Percentiles rank a stretch among this genome's conserved stretches.
Evolutionary conservation across 1,140 invertebrate species (phyloP).

Genomic region (Diabrotica virgifera): DNA sequence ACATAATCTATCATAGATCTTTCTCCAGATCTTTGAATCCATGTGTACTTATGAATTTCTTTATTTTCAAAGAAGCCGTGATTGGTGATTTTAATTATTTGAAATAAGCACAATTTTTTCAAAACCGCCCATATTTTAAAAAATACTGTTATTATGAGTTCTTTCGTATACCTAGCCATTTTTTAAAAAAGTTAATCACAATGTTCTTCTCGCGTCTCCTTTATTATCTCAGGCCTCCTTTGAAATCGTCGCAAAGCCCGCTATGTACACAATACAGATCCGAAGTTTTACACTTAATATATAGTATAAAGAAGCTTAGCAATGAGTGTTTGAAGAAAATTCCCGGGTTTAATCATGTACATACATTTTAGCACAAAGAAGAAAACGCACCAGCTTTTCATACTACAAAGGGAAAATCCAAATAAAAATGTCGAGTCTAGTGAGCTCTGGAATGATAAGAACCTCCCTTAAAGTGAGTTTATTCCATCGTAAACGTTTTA

Average conservation of each 20-base stretch:
- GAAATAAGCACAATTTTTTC: too few species aligned
- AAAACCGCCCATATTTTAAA: too few species aligned
- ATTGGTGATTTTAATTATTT: too few species aligned
- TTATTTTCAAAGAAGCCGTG: too few species aligned
- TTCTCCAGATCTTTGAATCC: too few species aligned
- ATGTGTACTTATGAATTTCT: too few species aligned
- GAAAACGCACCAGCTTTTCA: slow-evolving; percentile 7
- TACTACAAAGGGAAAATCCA: slow-evolving; percentile 8
- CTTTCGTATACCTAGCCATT: too few species aligned
- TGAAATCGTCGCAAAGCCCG: background rate
- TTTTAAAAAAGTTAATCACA: background rate
- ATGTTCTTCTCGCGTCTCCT: background rate
- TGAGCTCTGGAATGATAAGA: slow-evolving; percentile 10
- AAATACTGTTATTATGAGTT: background rate
- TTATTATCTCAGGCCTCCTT: background rate
- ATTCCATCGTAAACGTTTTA: slow-evolving; percentile 8
- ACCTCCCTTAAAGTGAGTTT: slow-evolving; percentile 4
- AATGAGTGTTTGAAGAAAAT: background rate
- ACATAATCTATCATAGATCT: too few species aligned
- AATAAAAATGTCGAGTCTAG: slow-evolving; percentile 7
- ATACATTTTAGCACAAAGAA: slow-evolving; percentile 14
- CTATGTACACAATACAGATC: background rate
- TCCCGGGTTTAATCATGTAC: slow-evolving; percentile 7
- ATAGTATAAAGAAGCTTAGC: slow-evolving; percentile 2
- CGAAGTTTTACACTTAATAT: slow-evolving; percentile 3